These are phyloP conservation scores for Drosophila nigromelanica DNA, from an alignment of 1,140 invertebrate genomes.

Conservation along the genomic window DNA sequence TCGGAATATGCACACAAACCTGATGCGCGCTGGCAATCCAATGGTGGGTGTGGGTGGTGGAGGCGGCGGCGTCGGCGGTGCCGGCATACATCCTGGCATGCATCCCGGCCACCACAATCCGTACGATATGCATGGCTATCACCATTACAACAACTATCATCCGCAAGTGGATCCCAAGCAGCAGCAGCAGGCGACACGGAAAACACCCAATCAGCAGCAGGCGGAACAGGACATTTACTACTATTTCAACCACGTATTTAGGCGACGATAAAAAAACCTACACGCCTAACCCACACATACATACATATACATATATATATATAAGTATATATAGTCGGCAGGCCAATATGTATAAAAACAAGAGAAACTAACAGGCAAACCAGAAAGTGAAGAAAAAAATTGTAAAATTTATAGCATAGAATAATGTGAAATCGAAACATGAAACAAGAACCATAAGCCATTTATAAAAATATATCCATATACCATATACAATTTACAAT, in stretches of 20 bases:
- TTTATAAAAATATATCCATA: conserved; percentile 22
- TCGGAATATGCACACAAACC: conserved; percentile 65
- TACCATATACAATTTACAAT: conserved; percentile 11
- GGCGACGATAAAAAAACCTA: conserved; percentile 47
- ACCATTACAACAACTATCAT: conserved; percentile 75
- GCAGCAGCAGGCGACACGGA: conserved; percentile 60
- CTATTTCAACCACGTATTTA: conserved; percentile 80
- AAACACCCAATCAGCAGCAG: conserved; percentile 76
- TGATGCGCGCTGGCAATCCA: conserved; percentile 43
- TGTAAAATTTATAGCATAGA: conserved; percentile 51
- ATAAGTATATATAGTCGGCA: conserved; percentile 57
- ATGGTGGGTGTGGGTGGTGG: conserved; percentile 51
- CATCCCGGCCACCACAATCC: conserved; percentile 70
- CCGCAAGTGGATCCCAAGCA: conserved; percentile 73
- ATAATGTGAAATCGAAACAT: conserved; percentile 24
- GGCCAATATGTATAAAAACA: conserved; percentile 54
- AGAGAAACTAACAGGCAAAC: not conserved
- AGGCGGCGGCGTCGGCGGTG: conserved; percentile 21
- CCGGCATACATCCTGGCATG: conserved; percentile 49
- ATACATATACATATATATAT: conserved; percentile 30
- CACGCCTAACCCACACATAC: conserved; percentile 35
- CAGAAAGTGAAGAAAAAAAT: conserved; percentile 21
- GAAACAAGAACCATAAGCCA: conserved; percentile 41
- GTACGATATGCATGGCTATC: conserved; percentile 76
- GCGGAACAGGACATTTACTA: conserved; percentile 79